Percentiles rank a stretch among this genome's conserved stretches.
Conservation (phyloP, 1,140 invertebrate genomes). For the Thalassaphorura encarpata region DNA sequence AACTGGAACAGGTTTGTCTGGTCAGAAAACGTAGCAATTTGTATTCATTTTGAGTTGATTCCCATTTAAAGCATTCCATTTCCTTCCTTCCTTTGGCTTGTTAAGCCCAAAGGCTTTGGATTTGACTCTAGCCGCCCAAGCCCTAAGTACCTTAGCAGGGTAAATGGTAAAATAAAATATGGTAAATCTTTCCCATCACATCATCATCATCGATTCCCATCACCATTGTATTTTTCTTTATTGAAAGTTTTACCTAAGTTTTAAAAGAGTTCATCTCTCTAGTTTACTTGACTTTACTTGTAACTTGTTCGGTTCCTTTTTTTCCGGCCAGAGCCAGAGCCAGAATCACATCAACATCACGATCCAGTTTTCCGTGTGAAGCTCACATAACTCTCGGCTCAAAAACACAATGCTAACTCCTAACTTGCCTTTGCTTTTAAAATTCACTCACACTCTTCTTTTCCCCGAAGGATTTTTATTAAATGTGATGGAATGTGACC, state of each 20-base stretch:
- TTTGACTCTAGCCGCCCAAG: neutral
- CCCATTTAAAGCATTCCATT: conserved; percentile 8
- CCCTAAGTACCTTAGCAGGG: neutral
- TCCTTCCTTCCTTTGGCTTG: neutral
- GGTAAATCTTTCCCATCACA: neutral
- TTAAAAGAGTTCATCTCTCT: no score
- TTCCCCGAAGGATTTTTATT: no score
- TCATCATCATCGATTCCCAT: neutral
- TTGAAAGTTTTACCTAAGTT: neutral
- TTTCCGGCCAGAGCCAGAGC: no score
- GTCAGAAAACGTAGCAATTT: conserved; percentile 30
- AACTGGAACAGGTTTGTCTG: conserved; percentile 26
- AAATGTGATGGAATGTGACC: neutral
- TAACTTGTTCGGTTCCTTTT: no score
- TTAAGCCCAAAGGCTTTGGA: neutral
- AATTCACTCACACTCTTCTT: no score
- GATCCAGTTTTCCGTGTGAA: no score
- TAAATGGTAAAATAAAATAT: neutral
- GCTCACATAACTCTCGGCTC: no score
- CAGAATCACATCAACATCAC: no score
- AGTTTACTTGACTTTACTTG: no score
- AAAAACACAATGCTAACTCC: no score
- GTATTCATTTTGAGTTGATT: conserved; percentile 33
- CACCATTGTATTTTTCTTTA: neutral
- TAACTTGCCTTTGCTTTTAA: no score